phyloP scores from a whole-genome alignment of 2,797 vertebrate species.

The Danio tinwini region DNA sequence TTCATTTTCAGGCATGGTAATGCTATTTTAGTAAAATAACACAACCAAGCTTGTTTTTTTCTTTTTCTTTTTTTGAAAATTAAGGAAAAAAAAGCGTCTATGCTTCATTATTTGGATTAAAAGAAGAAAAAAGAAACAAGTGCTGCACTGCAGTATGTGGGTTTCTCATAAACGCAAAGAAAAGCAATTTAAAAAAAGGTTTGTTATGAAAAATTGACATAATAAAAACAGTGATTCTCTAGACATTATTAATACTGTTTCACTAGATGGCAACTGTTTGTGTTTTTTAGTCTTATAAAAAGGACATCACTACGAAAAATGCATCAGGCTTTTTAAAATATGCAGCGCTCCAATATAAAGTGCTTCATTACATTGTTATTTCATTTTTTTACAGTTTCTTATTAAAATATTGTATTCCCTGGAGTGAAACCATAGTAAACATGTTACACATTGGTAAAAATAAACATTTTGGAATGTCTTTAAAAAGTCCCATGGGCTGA shows the following conservation, averaged over 20 bases:
- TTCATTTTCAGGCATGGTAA: slow-evolving; percentile 18
- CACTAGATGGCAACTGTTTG: slow-evolving; percentile 65
- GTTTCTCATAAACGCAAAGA: slow-evolving; percentile 55
- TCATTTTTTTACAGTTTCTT: slow-evolving; percentile 79
- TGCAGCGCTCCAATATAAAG: slow-evolving; percentile 85
- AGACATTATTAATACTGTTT: slow-evolving; percentile 69
- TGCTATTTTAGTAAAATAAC: slow-evolving; percentile 22
- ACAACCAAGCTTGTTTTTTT: background rate
- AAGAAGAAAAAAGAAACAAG: slow-evolving; percentile 56
- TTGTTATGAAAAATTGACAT: slow-evolving; percentile 61
- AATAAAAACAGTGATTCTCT: slow-evolving; percentile 65
- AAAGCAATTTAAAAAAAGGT: slow-evolving; percentile 57
- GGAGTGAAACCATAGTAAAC: slow-evolving; percentile 87
- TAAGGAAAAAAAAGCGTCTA: slow-evolving; percentile 42
- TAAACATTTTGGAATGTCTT: slow-evolving; percentile 98
- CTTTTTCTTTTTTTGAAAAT: background rate
- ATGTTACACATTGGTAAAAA: slow-evolving; percentile 87
- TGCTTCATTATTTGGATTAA: slow-evolving; percentile 57
- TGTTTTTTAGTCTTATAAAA: slow-evolving; percentile 77
- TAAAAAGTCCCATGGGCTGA: slow-evolving; percentile 88
- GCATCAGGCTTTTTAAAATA: slow-evolving; percentile 83
- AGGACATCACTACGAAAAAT: slow-evolving; percentile 84
- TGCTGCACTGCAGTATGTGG: slow-evolving; percentile 59
- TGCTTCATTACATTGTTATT: slow-evolving; percentile 84
- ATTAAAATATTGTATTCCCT: slow-evolving; percentile 87